Base-by-base conservation (phyloP, 1,140 invertebrate species). In the Gryon sp. region DNA sequence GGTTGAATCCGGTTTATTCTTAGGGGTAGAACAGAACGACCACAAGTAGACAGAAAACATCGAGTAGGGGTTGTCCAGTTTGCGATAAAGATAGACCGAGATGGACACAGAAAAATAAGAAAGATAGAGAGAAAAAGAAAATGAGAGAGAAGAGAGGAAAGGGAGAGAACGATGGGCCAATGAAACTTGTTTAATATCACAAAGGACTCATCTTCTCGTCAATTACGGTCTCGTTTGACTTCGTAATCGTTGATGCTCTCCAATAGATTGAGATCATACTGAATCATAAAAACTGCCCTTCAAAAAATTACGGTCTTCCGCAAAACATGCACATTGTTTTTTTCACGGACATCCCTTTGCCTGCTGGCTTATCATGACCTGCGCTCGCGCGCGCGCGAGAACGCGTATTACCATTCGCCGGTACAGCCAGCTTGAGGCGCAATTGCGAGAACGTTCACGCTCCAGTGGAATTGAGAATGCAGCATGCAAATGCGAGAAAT, bases 1-100 rank as follows among this genome's bases (percentile, higher is more conserved):
- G 82, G 84, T 87, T 84, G 83, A 83, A 82, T 80, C 76, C 80
- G 82, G 84, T 80, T 84, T 83, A 80, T 78, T 77, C 72, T 79
- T 55, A 46, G 65, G 72, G 70, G 75, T 73, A 73, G 16, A 60
- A 69, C 26, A 38, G 57, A 50, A 38, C 70, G 36, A 16, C 57
- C 36, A 53, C 38, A 38, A 45, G 19, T 24, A 45, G 65, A 32
- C 45, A 20, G 38, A 30, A 62, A 43, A 24, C 16, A 22, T 19
- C 16, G 38, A 9, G 9, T 32, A 72, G 15, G 72, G 79, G 66
- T 68, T 46, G 63, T 34, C 63, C 50, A 45, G 28, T 30, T 28
- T 20, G 34, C 3, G 22, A 4, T 3, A 11, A 19, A 18, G 2
- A 41, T 1, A 55, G 8, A 55, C 14, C 80, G 19, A 36, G 26